Evolutionary conservation across 2,888 invertebrate species (phyloP).

Genomic region (Sarcophaga rosellei): DNA sequence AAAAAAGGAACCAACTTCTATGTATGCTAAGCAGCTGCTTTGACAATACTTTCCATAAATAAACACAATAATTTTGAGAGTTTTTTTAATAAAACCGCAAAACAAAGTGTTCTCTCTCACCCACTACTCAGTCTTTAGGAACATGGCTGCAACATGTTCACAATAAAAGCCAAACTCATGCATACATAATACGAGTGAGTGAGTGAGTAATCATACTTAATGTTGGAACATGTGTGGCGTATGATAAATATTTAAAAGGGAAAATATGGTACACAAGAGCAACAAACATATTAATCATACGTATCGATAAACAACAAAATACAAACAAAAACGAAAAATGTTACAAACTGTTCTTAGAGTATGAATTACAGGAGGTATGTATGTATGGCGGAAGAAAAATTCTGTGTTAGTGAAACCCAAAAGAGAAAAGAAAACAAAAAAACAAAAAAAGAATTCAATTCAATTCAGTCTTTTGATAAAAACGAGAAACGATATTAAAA

Average conservation of each 20-base stretch:
- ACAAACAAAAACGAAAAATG: background rate
- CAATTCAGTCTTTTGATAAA: background rate
- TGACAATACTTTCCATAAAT: background rate
- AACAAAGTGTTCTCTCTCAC: background rate
- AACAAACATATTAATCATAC: constrained; percentile 44
- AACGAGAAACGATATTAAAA: background rate
- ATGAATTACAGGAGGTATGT: background rate
- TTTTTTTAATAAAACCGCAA: constrained; percentile 20
- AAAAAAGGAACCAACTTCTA: background rate
- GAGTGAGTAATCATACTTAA: background rate
- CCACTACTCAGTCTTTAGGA: background rate
- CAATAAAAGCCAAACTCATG: background rate
- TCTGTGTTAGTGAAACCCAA: too few species aligned
- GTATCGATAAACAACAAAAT: background rate
- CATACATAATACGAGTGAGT: background rate
- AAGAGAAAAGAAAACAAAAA: too few species aligned
- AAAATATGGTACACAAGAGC: background rate
- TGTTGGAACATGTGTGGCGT: constrained; percentile 5
- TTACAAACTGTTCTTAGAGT: background rate
- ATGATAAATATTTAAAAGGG: constrained; percentile 35
- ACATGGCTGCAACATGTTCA: background rate
- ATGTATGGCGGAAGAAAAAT: too few species aligned
- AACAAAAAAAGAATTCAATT: background rate
- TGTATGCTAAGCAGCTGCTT: constrained; percentile 12
- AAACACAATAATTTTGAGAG: background rate